Base-by-base conservation (phyloP, 2,797 vertebrate genomes). In the Sardinella longiceps region DNA sequence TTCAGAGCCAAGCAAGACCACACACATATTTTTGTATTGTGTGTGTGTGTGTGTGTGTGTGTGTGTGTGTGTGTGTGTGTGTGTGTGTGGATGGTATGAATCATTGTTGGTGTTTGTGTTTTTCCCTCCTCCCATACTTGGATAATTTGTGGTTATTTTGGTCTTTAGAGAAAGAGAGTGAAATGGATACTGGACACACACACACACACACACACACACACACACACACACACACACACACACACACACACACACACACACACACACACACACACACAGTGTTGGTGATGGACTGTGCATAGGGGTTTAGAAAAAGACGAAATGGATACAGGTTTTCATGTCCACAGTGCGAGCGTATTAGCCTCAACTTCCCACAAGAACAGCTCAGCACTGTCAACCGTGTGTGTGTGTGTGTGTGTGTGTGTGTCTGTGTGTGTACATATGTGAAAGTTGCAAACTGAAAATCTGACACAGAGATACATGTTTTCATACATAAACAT, bases 1-100 rank as follows among this genome's bases (percentile, higher is more conserved):
- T 94, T 94, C 93, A 95, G 88, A 93, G 91, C 92, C 92, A 94
- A 94, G 94, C 92, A 94, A 89, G 90, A 91, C 91, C 90, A 91
- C 25, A 70, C 87, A 90, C 89, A 86, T 84, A 83, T 83, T 83
- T 66, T n/a, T n/a, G n/a, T n/a, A n/a, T n/a, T n/a, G n/a, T n/a
- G n/a, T n/a, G n/a, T n/a, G n/a, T n/a, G n/a, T n/a, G n/a, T n/a
- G n/a, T n/a, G n/a, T n/a, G n/a, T n/a, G n/a, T n/a, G n/a, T n/a
- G n/a, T n/a, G n/a, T n/a, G n/a, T n/a, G n/a, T n/a, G n/a, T n/a
- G n/a, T n/a, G n/a, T n/a, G n/a, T n/a, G n/a, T n/a, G n/a, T n/a
- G n/a, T n/a, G n/a, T n/a, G n/a, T n/a, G n/a, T n/a, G n/a, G n/a
- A n/a, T n/a, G 10, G 63, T 4, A 11, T 33, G 63, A 70, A 33